phyloP scores from a whole-genome alignment of 2,888 invertebrate species.

The Pollenia labialis region DNA sequence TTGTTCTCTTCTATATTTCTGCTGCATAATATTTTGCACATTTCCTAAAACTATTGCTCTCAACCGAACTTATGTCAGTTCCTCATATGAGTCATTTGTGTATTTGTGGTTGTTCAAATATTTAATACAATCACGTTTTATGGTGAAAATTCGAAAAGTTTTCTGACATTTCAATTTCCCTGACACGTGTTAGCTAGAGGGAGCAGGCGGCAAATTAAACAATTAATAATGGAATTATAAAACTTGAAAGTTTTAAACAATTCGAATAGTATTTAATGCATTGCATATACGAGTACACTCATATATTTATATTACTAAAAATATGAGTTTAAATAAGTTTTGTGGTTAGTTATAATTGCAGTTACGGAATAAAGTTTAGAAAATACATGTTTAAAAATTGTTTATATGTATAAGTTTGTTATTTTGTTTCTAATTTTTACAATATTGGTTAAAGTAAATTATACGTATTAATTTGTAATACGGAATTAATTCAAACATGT shows the following conservation, averaged over 20 bases:
- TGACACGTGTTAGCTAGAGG: constrained; percentile 37
- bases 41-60: constrained; percentile 15
- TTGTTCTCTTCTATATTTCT: neutral
- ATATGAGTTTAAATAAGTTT: too few relatives aligned
- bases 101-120: constrained; percentile 9
- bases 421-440: too few relatives aligned
- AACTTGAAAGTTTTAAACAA: neutral
- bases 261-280: too few relatives aligned
- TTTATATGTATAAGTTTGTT: too few relatives aligned
- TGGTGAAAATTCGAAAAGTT: constrained; percentile 56
- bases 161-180: constrained; percentile 59
- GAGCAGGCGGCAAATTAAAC: constrained; percentile 3
- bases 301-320: too few relatives aligned
- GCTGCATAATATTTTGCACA: neutral
- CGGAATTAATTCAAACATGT: too few relatives aligned
- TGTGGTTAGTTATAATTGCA: too few relatives aligned
- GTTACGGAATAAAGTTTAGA: too few relatives aligned
- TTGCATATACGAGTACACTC: too few relatives aligned
- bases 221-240: neutral
- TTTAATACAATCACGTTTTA: constrained; percentile 52
- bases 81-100: constrained; percentile 7
- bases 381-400: too few relatives aligned
- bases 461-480: too few relatives aligned
- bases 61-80: constrained; percentile 2
- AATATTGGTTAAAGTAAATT: too few relatives aligned